Base-by-base conservation (phyloP, 2,113 vertebrate species). In the Eubucco bourcierii region DNA sequence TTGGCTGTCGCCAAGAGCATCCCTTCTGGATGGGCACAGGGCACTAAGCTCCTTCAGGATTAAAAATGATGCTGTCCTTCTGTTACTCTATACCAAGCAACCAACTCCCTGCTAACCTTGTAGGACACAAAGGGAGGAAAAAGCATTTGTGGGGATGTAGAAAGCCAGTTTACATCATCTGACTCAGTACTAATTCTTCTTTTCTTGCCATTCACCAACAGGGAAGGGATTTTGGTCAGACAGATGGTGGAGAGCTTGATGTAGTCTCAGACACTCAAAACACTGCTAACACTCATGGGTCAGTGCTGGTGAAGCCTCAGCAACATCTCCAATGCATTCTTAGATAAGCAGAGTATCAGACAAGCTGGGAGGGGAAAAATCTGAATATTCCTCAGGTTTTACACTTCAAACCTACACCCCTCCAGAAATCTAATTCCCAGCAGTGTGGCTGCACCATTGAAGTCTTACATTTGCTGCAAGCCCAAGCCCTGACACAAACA, bases 231-330 rank as follows among this genome's bases (percentile, higher is more conserved):
- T 37, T 61, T 7, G 55, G 37, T 9, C 5, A 27, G 34, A 6
- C 9, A 4, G 52, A 33, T 5, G 6, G 44, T 3, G 0, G 2
- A 68, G 52, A 23, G 31, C 21, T 74, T 6, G 4, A 29, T 4
- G 15, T 46, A 19, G 31, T 47, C 47, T 7, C 23, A 3, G 53
- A 3, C 27, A 4, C 31, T 29, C 39, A 6, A 1, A 21, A 5
- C 33, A 6, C 33, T 25, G 1, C 31, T 4, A 15, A 18, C 2
- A 4, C 17, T 3, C 5, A 0, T 3, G 19, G 37, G 55, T 6
- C 11, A 37, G 8, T 2, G n/a, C 80, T 46, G 74, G 12, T 1
- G n/a, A 21, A 7, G 66, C 19, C 41, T 12, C 14, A 2, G 28
- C 6, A 10, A 4, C 27, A 5, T 34, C 44, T 13, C n/a, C 2